These are phyloP conservation scores for Psophia crepitans DNA, from an alignment of 2,113 vertebrate species.

Conservation along the genomic window DNA sequence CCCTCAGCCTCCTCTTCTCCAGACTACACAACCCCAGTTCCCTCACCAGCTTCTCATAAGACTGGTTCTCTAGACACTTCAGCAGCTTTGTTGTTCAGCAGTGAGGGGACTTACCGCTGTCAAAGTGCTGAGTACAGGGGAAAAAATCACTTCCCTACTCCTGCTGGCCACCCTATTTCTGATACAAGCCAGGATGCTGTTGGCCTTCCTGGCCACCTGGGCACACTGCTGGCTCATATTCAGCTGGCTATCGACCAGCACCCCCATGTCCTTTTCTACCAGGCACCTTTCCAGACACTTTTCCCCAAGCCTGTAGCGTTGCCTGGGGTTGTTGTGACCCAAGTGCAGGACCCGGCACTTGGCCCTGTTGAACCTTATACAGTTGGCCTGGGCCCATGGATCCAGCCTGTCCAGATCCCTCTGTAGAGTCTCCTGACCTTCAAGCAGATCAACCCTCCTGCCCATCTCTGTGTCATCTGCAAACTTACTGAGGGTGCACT, in stretches of 20 bases:
- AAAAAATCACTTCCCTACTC: rapidly evolving
- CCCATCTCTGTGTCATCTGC: rapidly evolving
- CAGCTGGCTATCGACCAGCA: too few relatives aligned
- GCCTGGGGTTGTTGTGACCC: not conserved
- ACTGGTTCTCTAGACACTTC: not conserved
- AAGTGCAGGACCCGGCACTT: not conserved
- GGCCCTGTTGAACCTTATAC: not conserved
- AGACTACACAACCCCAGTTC: not conserved
- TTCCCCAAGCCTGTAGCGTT: too few relatives aligned
- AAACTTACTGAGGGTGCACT: not conserved
- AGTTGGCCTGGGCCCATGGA: not conserved
- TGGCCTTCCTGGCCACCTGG: not conserved
- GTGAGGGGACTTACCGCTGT: not conserved
- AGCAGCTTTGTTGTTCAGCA: not conserved
- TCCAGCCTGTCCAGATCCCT: not conserved
- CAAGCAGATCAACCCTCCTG: not conserved
- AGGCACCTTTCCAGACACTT: too few relatives aligned
- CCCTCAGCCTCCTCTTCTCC: not conserved
- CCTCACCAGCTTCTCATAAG: not conserved
- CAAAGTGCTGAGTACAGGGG: rapidly evolving
- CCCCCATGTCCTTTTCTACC: too few relatives aligned
- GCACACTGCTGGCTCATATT: not conserved
- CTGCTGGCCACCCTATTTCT: not conserved
- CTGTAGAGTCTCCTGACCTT: not conserved
- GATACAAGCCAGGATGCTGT: not conserved